Conservation (phyloP, 1,140 invertebrate genomes). For the Acyrthosiphon pisum region DNA sequence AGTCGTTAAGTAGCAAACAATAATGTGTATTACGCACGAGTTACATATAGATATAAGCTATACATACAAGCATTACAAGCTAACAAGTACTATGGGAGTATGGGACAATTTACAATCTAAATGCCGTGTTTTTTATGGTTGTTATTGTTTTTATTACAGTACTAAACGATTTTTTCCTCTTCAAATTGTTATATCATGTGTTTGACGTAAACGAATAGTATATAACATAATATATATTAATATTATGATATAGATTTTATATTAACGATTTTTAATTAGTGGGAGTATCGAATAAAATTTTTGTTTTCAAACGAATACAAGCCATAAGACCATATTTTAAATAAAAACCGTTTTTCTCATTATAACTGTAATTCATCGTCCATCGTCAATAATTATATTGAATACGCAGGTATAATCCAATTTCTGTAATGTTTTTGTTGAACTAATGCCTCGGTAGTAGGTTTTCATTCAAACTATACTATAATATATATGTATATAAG, state of each 20-base stretch:
- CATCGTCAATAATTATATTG: not conserved
- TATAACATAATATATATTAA: not conserved
- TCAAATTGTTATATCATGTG: not conserved
- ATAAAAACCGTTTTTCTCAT: not conserved
- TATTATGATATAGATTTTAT: not conserved
- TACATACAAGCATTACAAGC: not conserved
- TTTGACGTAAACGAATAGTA: not conserved
- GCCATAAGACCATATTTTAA: not conserved
- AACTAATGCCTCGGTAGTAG: not conserved
- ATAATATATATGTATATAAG: not conserved
- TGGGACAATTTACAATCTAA: not conserved
- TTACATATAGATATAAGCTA: not conserved
- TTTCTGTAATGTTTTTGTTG: not conserved
- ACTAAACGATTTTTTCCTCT: not conserved
- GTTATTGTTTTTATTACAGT: conserved; percentile 3
- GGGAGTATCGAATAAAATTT: not conserved
- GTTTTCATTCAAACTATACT: not conserved
- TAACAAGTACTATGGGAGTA: not conserved
- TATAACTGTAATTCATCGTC: not conserved
- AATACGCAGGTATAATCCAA: not conserved
- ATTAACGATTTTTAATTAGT: not conserved
- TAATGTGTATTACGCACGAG: conserved; percentile 13
- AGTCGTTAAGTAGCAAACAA: conserved; percentile 30
- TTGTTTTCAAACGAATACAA: not conserved
- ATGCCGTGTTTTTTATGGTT: conserved; percentile 5